Evolutionary conservation across 2,113 vertebrate genomes (phyloP).

Genomic region (Helogale parvula): DNA sequence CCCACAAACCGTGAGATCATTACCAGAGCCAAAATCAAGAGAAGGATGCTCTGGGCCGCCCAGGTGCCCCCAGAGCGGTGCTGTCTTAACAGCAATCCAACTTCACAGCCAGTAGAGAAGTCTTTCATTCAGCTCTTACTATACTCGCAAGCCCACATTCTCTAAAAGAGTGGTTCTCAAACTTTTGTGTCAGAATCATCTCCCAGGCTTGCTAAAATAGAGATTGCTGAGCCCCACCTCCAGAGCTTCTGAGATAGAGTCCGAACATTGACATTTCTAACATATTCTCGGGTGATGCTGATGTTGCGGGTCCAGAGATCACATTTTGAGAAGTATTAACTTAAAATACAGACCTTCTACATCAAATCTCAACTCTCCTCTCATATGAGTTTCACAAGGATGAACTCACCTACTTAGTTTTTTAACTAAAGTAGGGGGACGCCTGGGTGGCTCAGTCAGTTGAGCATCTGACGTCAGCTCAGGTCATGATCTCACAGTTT

Average conservation of each 20-base stretch:
- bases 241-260: not conserved
- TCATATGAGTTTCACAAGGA: not conserved
- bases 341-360: not conserved
- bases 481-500: too few species aligned
- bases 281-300: not conserved
- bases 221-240: not conserved
- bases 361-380: not conserved
- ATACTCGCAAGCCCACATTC: not conserved
- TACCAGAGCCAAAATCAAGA: too few species aligned
- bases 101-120: not conserved
- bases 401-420: not conserved
- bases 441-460: too few species aligned
- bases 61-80: not conserved
- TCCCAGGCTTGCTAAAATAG: not conserved
- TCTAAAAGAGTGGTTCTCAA: not conserved
- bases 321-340: not conserved
- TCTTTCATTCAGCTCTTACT: not conserved
- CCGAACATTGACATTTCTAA: not conserved
- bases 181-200: not conserved
- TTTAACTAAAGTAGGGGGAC: too few species aligned
- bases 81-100: not conserved
- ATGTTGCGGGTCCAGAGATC: not conserved
- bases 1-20: too few species aligned
- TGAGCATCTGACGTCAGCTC: too few species aligned
- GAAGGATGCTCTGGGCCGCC: too few species aligned